Percentiles rank a stretch among this genome's conserved stretches.
Conservation (phyloP, 2,888 invertebrate genomes). For the Kuschelorhynchus macadamiae region DNA sequence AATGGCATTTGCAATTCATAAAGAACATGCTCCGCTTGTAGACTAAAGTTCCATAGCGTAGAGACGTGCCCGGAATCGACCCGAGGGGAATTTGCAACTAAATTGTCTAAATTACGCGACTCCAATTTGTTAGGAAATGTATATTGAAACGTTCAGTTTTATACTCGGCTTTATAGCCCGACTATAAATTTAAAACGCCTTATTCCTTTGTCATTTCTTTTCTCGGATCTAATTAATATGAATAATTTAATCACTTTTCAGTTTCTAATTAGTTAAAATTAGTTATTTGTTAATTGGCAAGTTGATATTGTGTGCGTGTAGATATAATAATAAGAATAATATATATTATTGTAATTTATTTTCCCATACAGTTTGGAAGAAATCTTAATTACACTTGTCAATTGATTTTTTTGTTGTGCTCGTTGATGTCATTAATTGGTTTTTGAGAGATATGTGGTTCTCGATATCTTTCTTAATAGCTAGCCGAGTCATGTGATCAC, state of each 20-base stretch:
- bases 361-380: too few species aligned
- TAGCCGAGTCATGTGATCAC: too few species aligned
- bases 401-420: too few species aligned
- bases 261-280: neutral
- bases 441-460: too few species aligned
- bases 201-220: too few species aligned
- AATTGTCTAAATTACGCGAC: slow-evolving; percentile 27
- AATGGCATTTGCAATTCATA: slow-evolving; percentile 28
- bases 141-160: neutral
- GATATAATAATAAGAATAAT: too few species aligned
- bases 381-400: too few species aligned
- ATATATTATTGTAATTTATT: too few species aligned
- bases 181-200: too few species aligned
- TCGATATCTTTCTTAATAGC: too few species aligned
- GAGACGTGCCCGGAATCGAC: slow-evolving; percentile 24
- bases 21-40: slow-evolving; percentile 30
- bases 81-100: slow-evolving; percentile 15
- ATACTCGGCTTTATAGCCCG: neutral
- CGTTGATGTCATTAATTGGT: too few species aligned
- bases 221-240: slow-evolving; percentile 12
- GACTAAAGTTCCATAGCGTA: slow-evolving; percentile 25
- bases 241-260: neutral
- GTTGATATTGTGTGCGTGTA: too few species aligned
- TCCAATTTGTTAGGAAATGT: slow-evolving; percentile 25
- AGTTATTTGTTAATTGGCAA: neutral